Base-by-base conservation (phyloP, 2,888 invertebrate species). In the Physocephala rufipes region DNA sequence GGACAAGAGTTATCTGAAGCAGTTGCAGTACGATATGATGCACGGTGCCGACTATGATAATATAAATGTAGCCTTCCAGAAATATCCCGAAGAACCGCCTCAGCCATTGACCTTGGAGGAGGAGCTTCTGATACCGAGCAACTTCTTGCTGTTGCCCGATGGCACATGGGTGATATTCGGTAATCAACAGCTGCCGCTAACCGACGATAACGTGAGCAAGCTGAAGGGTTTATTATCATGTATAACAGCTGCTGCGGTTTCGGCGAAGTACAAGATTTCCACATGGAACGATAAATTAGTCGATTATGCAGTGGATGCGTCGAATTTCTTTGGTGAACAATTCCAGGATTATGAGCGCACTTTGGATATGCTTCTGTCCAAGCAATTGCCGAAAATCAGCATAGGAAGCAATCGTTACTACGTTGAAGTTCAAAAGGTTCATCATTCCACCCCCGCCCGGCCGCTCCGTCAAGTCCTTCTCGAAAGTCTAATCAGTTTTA, bases 231-330 rank as follows among this genome's bases (percentile, higher is more conserved):
- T 85, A 2, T 76, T 84, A 1, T 76, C 82, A 0, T 77, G 76
- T 12, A 68, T 85, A 3, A 77, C 80, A 2, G 78, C 82, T 2
- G 76, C 78, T 0, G 89, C 90, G 0, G 88, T 90, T 9, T 89
- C 90, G 0, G 88, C 89, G 74, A 91, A 91, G 77, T 86, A 83
- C 59, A 84, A 79, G 47, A 78, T 85, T 2, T 81, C 88, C 43
- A 88, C 91, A 0, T 92, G 92, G 92, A 89, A 89, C 1, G 71
- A 81, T 0, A 88, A 89, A 0, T 87, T 91, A 0, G 88, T 92
- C 0, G 89, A 90, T 77, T 91, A 90, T 77, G 86, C 90, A 0
- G 79, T 90, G 16, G 87, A 88, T 13, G 87, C 88, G 0, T 86
- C 87, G 0, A 83, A 82, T 71, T 84, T 66, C 5, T 79, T 84